phyloP scores from a whole-genome alignment of 1,140 invertebrate genomes.

The Macrobrachium rosenbergii region DNA sequence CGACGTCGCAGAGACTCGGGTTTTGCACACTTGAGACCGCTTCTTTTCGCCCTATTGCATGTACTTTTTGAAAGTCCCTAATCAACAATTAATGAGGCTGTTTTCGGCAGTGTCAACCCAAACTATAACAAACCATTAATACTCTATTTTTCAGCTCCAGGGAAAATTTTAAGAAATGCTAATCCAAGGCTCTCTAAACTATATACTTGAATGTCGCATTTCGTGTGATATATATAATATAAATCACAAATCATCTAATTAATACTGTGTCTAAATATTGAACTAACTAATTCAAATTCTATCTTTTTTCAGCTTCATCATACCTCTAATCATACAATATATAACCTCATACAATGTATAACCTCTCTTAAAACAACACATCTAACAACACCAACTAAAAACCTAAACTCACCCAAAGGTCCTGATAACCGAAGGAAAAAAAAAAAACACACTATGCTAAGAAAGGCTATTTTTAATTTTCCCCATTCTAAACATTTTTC shows the following conservation, averaged over 20 bases:
- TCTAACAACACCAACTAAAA: slow-evolving; percentile 58
- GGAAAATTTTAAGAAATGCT: slow-evolving; percentile 56
- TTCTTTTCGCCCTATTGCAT: slow-evolving; percentile 56
- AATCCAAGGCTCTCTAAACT: slow-evolving; percentile 49
- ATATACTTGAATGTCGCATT: slow-evolving; percentile 43
- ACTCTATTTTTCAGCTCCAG: slow-evolving; percentile 59
- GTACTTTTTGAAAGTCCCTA: slow-evolving; percentile 45
- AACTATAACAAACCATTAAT: slow-evolving; percentile 54
- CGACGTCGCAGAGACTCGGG: slow-evolving; percentile 11
- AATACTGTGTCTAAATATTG: slow-evolving; percentile 58
- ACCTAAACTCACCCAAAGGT: slow-evolving; percentile 55
- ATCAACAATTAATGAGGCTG: slow-evolving; percentile 47
- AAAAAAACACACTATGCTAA: slow-evolving; percentile 54
- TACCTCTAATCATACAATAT: slow-evolving; percentile 47
- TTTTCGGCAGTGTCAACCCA: slow-evolving; percentile 42
- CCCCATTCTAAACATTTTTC: slow-evolving; percentile 58
- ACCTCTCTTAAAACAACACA: slow-evolving; percentile 54
- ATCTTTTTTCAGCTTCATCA: slow-evolving; percentile 61
- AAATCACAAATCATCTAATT: slow-evolving; percentile 58
- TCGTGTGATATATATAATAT: slow-evolving; percentile 37
- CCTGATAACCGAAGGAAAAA: slow-evolving; percentile 6
- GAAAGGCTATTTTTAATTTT: slow-evolving; percentile 61
- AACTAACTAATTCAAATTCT: slow-evolving; percentile 62
- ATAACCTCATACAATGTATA: slow-evolving; percentile 15
- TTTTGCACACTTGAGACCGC: slow-evolving; percentile 45